Percentiles rank a stretch among this genome's conserved stretches.
Conservation (phyloP, 2,888 invertebrate genomes). For the Calameuta idolon region DNA sequence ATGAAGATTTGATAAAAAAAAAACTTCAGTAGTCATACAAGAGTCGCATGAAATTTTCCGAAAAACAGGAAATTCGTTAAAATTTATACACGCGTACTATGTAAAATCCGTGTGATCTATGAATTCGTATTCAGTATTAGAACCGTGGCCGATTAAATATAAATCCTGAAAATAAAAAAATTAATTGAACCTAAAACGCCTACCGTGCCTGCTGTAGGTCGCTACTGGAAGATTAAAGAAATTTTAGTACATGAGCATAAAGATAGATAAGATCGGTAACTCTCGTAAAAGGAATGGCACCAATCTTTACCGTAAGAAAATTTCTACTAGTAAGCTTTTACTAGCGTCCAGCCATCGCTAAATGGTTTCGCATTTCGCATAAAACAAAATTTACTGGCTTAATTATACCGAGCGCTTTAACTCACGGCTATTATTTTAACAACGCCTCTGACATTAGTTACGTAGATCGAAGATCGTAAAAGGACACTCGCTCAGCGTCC, state of each 20-base stretch:
- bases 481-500: not conserved
- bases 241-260: not conserved
- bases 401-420: constrained; percentile 8
- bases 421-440: not conserved
- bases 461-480: not conserved
- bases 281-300: not conserved
- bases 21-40: not conserved
- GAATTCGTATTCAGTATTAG: not conserved
- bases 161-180: no score
- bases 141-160: not conserved
- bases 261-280: not conserved
- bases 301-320: not conserved
- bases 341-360: not conserved
- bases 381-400: constrained; percentile 22
- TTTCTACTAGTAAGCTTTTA: not conserved
- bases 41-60: not conserved
- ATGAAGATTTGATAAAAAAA: not conserved
- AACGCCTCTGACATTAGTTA: not conserved
- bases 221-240: not conserved
- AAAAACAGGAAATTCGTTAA: not conserved
- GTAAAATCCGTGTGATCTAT: not conserved
- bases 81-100: not conserved
- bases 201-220: not conserved
- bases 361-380: constrained; percentile 20
- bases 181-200: no score